phyloP scores from a whole-genome alignment of 1,140 invertebrate genomes.

The Asbolus verrucosus region DNA sequence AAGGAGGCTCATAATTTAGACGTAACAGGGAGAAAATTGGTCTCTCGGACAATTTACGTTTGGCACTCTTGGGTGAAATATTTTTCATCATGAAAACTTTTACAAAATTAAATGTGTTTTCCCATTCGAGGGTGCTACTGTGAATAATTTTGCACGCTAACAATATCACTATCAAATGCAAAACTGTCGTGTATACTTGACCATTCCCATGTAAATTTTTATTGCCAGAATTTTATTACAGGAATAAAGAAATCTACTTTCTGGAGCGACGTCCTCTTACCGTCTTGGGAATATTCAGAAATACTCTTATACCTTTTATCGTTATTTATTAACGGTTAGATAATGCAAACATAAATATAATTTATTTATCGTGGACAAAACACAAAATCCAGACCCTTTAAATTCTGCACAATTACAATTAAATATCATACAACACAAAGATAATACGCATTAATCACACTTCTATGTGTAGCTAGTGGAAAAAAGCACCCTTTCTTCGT shows the following conservation, averaged over 20 bases:
- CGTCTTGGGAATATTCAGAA: conserved; percentile 23
- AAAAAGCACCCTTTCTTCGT: too few species aligned
- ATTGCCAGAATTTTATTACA: conserved; percentile 36
- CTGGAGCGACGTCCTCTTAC: neutral
- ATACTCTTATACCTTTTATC: too few species aligned
- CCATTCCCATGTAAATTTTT: conserved; percentile 46
- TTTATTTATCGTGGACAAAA: too few species aligned
- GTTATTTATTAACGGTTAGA: too few species aligned
- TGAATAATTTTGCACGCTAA: conserved; percentile 39
- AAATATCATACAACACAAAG: too few species aligned
- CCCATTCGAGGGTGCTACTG: conserved; percentile 23
- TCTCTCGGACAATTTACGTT: conserved; percentile 30
- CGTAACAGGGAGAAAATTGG: conserved; percentile 19
- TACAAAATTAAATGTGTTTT: conserved; percentile 36
- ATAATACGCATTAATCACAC: too few species aligned
- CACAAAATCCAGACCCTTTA: neutral
- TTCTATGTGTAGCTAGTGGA: too few species aligned
- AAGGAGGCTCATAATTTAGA: conserved; percentile 22
- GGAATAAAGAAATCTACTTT: conserved; percentile 25
- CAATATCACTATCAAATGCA: conserved; percentile 38
- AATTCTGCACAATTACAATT: too few species aligned
- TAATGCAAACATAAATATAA: conserved; percentile 4
- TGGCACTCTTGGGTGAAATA: conserved; percentile 31
- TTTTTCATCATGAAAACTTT: conserved; percentile 31
- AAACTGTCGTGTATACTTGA: conserved; percentile 44